These are phyloP conservation scores for Microchirus variegatus DNA, from an alignment of 2,797 vertebrate species.

Conservation along the genomic window DNA sequence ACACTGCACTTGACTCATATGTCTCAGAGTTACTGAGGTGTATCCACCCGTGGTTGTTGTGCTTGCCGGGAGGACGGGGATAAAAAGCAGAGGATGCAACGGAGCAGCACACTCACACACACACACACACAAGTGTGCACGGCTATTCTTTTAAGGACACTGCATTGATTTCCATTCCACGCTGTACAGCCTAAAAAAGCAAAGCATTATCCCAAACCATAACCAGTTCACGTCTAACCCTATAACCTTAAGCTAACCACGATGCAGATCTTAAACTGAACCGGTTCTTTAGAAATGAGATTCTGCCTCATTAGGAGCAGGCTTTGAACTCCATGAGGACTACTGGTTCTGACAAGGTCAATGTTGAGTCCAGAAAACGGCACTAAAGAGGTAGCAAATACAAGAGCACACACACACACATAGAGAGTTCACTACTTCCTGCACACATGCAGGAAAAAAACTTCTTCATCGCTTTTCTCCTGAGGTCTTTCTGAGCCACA, in stretches of 20 bases:
- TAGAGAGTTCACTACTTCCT: constrained; percentile 15
- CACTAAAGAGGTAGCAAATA: no score
- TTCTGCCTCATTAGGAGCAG: no score
- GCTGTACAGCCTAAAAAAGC: no score
- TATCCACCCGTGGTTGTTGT: constrained; percentile 37
- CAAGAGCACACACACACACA: constrained; percentile 1
- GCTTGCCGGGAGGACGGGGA: constrained; percentile 29
- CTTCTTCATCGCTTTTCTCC: constrained; percentile 56
- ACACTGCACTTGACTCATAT: constrained; percentile 4
- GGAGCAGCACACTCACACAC: constrained; percentile 15
- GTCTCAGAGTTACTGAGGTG: constrained; percentile 28
- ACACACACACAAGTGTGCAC: background rate
- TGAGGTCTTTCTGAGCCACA: constrained; percentile 48
- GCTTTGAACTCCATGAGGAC: no score
- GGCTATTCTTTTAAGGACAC: no score
- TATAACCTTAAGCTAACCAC: no score
- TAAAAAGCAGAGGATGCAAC: constrained; percentile 40
- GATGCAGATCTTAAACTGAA: no score
- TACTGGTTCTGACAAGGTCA: no score
- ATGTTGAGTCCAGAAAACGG: background rate
- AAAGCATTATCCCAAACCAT: no score
- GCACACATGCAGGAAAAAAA: constrained; percentile 30
- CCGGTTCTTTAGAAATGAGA: no score
- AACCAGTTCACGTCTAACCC: no score
- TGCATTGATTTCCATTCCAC: no score